Base-by-base conservation (phyloP, 1,140 invertebrate genomes). In the Rhopalosiphum padi region DNA sequence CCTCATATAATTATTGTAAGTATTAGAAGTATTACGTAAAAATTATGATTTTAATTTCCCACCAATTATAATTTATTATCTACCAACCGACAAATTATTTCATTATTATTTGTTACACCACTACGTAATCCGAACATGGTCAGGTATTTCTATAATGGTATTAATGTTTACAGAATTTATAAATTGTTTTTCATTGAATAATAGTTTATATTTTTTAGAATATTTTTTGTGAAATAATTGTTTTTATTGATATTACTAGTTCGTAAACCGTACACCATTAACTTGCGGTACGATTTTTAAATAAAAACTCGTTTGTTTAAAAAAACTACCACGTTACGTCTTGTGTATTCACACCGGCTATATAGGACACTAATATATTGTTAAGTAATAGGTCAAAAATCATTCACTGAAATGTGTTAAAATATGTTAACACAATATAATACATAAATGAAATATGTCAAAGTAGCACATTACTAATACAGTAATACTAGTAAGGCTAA, bases 61-160 rank as follows among this genome's bases (percentile, higher is more conserved):
- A 89, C 48, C n/a, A 87, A 87, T 87, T 53, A 89, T 89, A 68
- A 68, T 68, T 68, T 89, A 53, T 88, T 30, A 89, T 53, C 37
- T 18, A 25, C 48, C 35, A 0, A 37, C 87, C 46, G n/a, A 25
- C 48, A 37, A 87, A 87, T 88, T 46, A 88, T 18, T 88, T 51
- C 25, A 51, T 88, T 88, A 51, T 51, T 48, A 51, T 88, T 88
- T 35, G 8, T 90, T 90, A 55, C 88, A 53, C 88, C 51, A 18
- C 37, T 25, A 83, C 30, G 86, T 87, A n/a, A 87, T 15, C 30
- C 5, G 35, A 51, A 89, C 87, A 53, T 18, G 46, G n/a, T 51
- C 9, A n/a, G 25, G 41, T 43, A 86, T 30, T 86, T 86, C 41
- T 25, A 51, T 51, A 68, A 68, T n/a, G 30, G 60, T 68, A n/a